Conservation (phyloP, 2,797 vertebrate species). For the Lepilemur septentrionalis region DNA sequence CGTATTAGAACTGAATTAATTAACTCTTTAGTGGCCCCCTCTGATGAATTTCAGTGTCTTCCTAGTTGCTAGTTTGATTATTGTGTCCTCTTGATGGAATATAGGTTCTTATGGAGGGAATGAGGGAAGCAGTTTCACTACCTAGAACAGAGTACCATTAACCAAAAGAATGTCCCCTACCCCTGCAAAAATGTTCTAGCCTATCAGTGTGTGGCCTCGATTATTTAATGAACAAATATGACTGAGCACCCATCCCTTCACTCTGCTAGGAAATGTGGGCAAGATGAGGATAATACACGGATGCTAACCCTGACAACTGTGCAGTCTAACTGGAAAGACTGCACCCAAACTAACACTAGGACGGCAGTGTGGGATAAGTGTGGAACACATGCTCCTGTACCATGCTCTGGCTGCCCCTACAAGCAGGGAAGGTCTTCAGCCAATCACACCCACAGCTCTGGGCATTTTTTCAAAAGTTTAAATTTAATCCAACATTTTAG, state of each 20-base stretch:
- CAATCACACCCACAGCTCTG: not conserved
- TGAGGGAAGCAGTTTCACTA: not conserved
- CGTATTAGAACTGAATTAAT: not conserved
- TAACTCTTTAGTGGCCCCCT: conserved; percentile 39
- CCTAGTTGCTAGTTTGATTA: not conserved
- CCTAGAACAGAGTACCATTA: not conserved
- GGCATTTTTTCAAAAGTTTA: not conserved
- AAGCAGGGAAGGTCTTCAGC: not conserved
- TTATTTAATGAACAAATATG: not conserved
- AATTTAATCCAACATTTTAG: not conserved
- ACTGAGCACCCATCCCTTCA: not conserved
- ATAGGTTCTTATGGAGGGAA: not conserved
- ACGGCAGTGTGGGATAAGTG: accelerated
- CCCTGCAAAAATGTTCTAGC: not conserved
- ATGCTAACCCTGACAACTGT: not conserved
- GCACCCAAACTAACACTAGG: not conserved
- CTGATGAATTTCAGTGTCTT: not conserved
- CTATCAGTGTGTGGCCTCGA: not conserved
- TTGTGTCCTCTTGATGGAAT: not conserved
- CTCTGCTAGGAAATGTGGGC: not conserved
- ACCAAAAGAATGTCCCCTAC: not conserved
- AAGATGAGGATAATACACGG: not conserved
- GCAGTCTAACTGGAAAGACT: not conserved
- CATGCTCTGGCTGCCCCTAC: not conserved
- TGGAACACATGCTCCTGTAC: not conserved